These are phyloP conservation scores for Phortica magna DNA, from an alignment of 2,888 invertebrate genomes.

Conservation along the genomic window DNA sequence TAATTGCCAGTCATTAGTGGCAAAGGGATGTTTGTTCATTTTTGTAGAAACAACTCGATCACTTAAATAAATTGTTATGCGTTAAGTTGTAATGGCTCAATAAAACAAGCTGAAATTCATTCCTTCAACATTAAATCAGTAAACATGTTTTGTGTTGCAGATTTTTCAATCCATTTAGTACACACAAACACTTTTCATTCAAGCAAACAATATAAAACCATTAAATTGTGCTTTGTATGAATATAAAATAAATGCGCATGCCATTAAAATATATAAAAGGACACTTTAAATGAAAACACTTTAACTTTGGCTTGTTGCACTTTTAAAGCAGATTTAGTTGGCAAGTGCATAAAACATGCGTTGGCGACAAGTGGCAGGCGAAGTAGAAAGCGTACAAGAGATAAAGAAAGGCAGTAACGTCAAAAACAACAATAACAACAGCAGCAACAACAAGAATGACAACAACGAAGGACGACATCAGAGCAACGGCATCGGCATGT, in stretches of 20 bases:
- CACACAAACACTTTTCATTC: too few species aligned
- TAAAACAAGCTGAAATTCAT: too few species aligned
- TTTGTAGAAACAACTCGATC: too few species aligned
- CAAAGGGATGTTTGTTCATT: too few species aligned
- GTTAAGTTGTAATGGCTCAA: too few species aligned
- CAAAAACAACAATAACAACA: slow-evolving; percentile 14
- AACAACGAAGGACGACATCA: not conserved
- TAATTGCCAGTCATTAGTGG: too few species aligned
- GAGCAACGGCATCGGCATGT: slow-evolving; percentile 45
- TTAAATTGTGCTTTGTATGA: not conserved
- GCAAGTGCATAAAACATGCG: not conserved
- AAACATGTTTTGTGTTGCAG: too few species aligned
- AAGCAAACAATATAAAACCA: too few species aligned
- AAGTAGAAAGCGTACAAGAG: not conserved
- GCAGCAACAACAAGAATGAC: slow-evolving; percentile 5
- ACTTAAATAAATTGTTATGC: too few species aligned
- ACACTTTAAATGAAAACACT: not conserved
- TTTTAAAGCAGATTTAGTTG: slow-evolving; percentile 2
- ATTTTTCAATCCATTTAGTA: too few species aligned
- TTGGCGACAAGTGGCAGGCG: not conserved
- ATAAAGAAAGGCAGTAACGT: slow-evolving; percentile 8
- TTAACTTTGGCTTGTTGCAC: slow-evolving; percentile 22
- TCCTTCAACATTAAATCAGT: too few species aligned
- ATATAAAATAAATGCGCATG: not conserved
- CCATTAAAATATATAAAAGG: not conserved